Conservation (phyloP, 2,113 vertebrate genomes). For the Muscicapa adusta region DNA sequence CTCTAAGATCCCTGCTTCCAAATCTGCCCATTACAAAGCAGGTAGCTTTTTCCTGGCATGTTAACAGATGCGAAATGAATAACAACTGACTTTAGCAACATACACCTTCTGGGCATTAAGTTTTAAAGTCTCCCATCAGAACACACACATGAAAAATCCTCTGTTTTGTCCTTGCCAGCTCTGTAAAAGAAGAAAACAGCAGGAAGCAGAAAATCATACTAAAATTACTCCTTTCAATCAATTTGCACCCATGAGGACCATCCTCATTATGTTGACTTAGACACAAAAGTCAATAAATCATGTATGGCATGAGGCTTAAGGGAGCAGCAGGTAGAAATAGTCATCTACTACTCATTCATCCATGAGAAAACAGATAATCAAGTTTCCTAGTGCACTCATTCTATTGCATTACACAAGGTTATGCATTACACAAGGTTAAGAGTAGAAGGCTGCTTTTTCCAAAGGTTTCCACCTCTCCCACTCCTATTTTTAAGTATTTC, state of each 20-base stretch:
- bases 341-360: not conserved
- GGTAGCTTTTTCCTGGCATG: not conserved
- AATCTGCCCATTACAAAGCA: not conserved
- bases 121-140: not conserved
- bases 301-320: not conserved
- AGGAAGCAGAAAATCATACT: not conserved
- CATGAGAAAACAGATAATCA: not conserved
- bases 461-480: not conserved
- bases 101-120: not conserved
- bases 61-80: not conserved
- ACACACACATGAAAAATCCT: not conserved
- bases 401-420: not conserved
- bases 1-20: not conserved
- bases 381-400: not conserved
- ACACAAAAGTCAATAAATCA: not conserved
- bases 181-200: not conserved
- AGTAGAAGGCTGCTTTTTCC: not conserved
- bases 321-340: not conserved
- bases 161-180: not conserved
- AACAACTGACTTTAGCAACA: not conserved
- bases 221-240: not conserved
- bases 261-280: not conserved
- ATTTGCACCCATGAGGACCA: not conserved
- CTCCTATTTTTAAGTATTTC: not conserved
- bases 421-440: not conserved